Percentiles rank a stretch among this genome's conserved stretches.
These are phyloP conservation scores for Neolamprologus ventralis DNA, from an alignment of 2,113 vertebrate genomes.

Conservation along the genomic window DNA sequence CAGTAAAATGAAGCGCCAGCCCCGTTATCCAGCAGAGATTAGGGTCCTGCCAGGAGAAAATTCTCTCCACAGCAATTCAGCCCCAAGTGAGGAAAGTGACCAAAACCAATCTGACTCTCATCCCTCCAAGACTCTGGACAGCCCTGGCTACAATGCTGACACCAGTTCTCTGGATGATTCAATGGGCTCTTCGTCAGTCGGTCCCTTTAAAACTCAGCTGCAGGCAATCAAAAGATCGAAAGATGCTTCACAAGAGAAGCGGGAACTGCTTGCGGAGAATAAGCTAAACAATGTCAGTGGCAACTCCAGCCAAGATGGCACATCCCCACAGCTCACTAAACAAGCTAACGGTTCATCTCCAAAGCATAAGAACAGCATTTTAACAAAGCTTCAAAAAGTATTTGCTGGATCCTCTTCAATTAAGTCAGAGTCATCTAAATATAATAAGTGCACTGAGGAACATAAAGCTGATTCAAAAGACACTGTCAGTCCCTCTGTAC, in stretches of 20 bases:
- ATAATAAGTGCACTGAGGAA: constrained; percentile 37
- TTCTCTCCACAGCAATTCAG: background rate
- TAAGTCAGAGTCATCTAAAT: background rate
- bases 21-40: constrained; percentile 56
- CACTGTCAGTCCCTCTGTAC: constrained; percentile 42
- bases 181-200: constrained; percentile 2
- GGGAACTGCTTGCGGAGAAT: background rate
- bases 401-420: constrained; percentile 63
- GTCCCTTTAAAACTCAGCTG: constrained; percentile 25
- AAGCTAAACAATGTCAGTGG: constrained; percentile 75
- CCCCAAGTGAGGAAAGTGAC: constrained; percentile 1
- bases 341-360: constrained; percentile 59
- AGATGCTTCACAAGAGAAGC: constrained; percentile 9
- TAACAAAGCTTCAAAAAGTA: constrained; percentile 73
- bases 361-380: constrained; percentile 61
- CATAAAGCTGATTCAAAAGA: constrained; percentile 29
- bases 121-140: constrained; percentile 26
- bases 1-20: constrained; percentile 76
- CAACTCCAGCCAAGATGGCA: constrained; percentile 83
- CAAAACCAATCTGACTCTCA: constrained; percentile 46
- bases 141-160: constrained; percentile 58
- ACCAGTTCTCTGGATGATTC: constrained; percentile 66
- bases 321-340: constrained; percentile 67
- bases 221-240: background rate
- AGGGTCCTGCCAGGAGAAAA: background rate